These are phyloP conservation scores for Calidris pugnax DNA, from an alignment of 2,113 vertebrate genomes.

Conservation along the genomic window DNA sequence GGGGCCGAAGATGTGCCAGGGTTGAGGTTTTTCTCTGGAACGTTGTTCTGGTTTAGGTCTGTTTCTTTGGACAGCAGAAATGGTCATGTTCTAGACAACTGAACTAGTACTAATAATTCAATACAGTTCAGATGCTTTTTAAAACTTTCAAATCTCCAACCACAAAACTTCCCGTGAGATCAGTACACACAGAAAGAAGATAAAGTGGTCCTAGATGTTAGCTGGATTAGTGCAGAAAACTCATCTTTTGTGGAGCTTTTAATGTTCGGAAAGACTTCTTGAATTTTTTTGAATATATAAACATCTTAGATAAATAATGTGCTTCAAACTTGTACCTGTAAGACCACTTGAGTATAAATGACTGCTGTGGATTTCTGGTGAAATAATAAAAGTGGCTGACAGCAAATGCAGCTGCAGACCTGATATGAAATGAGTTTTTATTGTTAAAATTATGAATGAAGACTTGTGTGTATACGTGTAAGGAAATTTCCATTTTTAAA, in stretches of 20 bases:
- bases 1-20: neutral
- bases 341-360: neutral
- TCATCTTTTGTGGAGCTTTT: neutral
- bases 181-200: neutral
- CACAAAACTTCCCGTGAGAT: conserved; percentile 34
- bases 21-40: neutral
- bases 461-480: neutral
- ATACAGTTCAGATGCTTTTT: neutral
- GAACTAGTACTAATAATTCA: neutral
- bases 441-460: neutral
- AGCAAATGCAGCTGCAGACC: neutral
- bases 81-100: neutral
- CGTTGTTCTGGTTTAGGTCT: neutral
- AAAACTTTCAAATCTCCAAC: conserved; percentile 13
- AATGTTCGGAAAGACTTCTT: neutral
- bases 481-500: neutral
- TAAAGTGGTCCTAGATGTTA: neutral
- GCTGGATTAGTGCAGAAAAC: neutral
- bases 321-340: neutral
- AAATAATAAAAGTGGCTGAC: neutral
- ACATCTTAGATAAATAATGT: neutral
- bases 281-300: neutral
- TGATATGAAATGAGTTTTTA: neutral
- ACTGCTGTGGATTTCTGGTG: neutral
- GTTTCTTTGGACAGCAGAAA: neutral